Evolutionary conservation across 2,113 vertebrate genomes (phyloP).

Genomic region (Donacobius atricapilla): DNA sequence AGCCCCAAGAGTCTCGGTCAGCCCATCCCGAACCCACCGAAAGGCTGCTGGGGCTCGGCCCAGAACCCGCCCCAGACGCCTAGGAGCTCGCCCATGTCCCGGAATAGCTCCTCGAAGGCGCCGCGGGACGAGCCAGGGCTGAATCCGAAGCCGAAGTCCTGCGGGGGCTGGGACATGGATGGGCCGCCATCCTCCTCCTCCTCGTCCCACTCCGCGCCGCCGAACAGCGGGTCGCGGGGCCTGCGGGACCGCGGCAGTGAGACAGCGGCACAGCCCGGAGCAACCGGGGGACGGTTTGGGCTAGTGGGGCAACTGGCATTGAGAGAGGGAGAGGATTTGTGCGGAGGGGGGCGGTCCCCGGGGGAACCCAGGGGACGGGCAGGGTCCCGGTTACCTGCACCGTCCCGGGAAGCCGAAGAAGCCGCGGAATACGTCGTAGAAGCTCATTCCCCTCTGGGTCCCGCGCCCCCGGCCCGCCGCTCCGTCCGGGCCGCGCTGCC

Average conservation of each 20-base stretch:
- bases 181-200: neutral
- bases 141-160: neutral
- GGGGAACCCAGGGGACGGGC: no score
- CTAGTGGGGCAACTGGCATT: no score
- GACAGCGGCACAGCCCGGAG: neutral
- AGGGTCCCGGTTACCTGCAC: neutral
- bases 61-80: neutral
- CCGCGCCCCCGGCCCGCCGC: neutral
- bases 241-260: neutral
- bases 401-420: conserved; percentile 3
- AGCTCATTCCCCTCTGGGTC: neutral
- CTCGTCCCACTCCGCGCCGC: neutral
- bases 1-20: neutral
- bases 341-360: no score
- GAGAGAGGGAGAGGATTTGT: neutral
- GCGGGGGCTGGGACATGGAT: neutral
- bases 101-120: neutral
- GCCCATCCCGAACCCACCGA: neutral
- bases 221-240: conserved; percentile 4
- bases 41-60: conserved; percentile 37
- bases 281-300: no score
- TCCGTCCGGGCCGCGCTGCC: neutral
- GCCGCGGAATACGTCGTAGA: neutral
- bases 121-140: neutral
- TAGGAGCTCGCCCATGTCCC: conserved; percentile 14